Base-by-base conservation (phyloP, 2,888 invertebrate species). In the Cremastinae sp. region DNA sequence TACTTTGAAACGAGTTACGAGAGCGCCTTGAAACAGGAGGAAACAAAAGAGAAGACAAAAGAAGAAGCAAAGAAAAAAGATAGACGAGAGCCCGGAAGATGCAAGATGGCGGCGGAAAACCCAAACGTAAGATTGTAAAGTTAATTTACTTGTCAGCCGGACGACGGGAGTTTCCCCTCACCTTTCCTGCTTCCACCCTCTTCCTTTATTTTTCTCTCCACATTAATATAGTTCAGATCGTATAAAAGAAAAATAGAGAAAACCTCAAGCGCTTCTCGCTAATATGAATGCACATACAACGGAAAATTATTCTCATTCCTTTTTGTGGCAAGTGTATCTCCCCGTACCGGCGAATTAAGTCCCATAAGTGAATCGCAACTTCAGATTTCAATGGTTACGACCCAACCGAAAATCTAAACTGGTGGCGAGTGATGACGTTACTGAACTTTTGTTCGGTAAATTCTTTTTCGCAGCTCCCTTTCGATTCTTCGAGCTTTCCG, bases 131-230 rank as follows among this genome's bases (percentile, higher is more conserved):
- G 78, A 82, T 80, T 82, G 81, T 84, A 83, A 85, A 85, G 84
- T 84, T 83, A 83, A 84, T 84, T 83, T 83, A 82, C 83, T 82
- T 83, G 84, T 83, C 83, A 83, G 82, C 72, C 74, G 78, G 79
- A 75, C 69, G 79, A 75, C 72, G 74, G 61, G 66, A 55, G 45
- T 51, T 64, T 56, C 37, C 51, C 16, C 56, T 12, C 51, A 39
- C 18, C 62, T 51, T 28, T 56, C 39, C 14, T 58, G 28, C 47
- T 28, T 20, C 47, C 28, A 14, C 9, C 4, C 10, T 43, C 51
- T 12, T 39, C 12, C 20, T 51, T 61, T 55, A 16, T 41, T 9
- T 35, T n/a, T 35, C 20, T 10, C 41, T 56, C 37, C 35, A 28
- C 18, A 39, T 49, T 58, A 20, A 4, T 22, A 35, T 64, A 59